Conservation (phyloP, 2,797 vertebrate genomes). For the Sparus aurata region DNA sequence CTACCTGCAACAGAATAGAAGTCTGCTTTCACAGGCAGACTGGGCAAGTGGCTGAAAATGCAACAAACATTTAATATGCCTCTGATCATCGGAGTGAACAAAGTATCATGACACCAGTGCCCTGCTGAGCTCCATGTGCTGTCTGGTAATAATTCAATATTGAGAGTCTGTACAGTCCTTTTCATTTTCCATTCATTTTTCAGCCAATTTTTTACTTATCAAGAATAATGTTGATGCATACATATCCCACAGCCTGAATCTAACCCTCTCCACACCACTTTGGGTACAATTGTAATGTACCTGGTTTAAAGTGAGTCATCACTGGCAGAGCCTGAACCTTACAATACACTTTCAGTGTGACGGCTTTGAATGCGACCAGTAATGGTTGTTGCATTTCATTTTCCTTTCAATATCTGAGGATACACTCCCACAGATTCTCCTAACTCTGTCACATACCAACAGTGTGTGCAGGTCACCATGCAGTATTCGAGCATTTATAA, state of each 20-base stretch:
- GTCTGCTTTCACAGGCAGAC: constrained; percentile 16
- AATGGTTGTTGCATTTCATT: constrained; percentile 5
- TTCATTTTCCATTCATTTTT: constrained; percentile 35
- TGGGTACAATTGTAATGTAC: not conserved
- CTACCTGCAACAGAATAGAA: constrained; percentile 49
- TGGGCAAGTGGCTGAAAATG: constrained; percentile 19
- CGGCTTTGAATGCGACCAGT: not conserved
- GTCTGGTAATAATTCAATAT: constrained; percentile 20
- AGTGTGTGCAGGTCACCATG: not conserved
- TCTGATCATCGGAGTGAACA: constrained; percentile 34
- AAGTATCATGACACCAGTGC: constrained; percentile 12
- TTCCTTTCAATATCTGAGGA: not conserved
- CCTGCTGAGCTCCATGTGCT: not conserved
- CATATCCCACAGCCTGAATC: constrained; percentile 15
- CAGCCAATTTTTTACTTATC: constrained; percentile 22
- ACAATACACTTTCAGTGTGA: not conserved
- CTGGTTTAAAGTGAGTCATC: constrained; percentile 12
- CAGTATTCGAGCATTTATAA: not conserved
- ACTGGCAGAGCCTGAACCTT: constrained; percentile 4
- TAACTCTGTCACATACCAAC: not conserved
- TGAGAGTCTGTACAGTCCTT: not conserved
- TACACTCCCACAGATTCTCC: not conserved
- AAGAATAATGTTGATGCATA: constrained; percentile 21
- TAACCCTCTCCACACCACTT: not conserved
- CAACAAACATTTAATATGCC: constrained; percentile 25